These are phyloP conservation scores for Rhinopomastus cyanomelas DNA, from an alignment of 2,113 vertebrate genomes.

Conservation along the genomic window DNA sequence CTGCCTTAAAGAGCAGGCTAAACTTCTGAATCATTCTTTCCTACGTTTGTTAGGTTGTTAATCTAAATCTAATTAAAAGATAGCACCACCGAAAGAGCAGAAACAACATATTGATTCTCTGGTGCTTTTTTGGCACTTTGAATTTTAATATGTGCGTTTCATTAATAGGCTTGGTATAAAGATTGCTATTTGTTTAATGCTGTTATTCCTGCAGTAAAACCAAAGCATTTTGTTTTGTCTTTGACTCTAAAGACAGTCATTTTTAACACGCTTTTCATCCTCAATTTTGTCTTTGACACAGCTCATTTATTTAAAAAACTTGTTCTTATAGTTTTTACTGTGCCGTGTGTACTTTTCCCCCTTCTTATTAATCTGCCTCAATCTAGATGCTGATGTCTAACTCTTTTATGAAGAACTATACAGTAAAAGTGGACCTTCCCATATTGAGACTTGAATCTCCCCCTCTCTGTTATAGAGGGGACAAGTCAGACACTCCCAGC, in stretches of 20 bases:
- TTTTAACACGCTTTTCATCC: constrained; percentile 15
- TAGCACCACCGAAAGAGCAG: neutral
- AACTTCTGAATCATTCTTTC: neutral
- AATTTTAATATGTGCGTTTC: neutral
- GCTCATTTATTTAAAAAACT: neutral
- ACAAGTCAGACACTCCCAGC: neutral
- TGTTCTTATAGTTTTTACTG: neutral
- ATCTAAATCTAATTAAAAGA: constrained; percentile 67
- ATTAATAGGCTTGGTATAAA: neutral
- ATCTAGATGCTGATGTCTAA: neutral
- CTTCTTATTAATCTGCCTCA: neutral
- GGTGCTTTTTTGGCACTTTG: neutral
- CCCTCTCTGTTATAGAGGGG: neutral
- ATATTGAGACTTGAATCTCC: neutral
- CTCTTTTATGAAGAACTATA: neutral
- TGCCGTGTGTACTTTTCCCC: neutral
- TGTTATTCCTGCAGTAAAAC: neutral
- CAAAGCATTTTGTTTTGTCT: constrained; percentile 4
- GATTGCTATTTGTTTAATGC: constrained; percentile 13
- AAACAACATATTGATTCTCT: constrained; percentile 21
- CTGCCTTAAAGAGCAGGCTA: neutral
- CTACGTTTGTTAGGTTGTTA: neutral
- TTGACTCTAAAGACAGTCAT: neutral
- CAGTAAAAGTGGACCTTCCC: neutral
- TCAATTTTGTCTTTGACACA: neutral